Percentiles rank a stretch among this genome's conserved stretches.
These are phyloP conservation scores for Morone chrysops DNA, from an alignment of 2,113 vertebrate genomes.

Conservation along the genomic window DNA sequence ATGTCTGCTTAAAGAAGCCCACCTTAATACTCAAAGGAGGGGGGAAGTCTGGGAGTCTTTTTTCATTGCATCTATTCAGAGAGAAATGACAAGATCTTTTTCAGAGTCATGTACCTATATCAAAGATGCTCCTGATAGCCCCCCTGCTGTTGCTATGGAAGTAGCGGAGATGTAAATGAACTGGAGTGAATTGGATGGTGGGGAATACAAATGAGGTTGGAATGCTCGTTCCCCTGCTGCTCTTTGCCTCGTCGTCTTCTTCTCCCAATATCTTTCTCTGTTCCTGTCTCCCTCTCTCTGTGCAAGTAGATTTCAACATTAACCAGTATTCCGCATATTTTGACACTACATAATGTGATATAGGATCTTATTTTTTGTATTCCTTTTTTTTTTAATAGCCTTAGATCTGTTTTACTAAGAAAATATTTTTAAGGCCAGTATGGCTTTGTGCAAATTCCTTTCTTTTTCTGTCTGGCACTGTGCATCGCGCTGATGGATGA, in stretches of 20 bases:
- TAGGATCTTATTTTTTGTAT: not conserved
- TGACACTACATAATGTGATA: constrained; percentile 23
- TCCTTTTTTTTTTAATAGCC: not conserved
- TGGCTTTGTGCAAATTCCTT: not conserved
- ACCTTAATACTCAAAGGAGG: constrained; percentile 59
- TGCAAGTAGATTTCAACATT: constrained; percentile 30
- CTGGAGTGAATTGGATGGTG: constrained; percentile 88
- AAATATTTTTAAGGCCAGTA: not conserved
- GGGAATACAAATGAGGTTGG: constrained; percentile 91
- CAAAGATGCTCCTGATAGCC: constrained; percentile 91
- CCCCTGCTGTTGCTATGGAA: constrained; percentile 90
- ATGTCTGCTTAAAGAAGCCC: constrained; percentile 66
- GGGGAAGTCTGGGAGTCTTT: constrained; percentile 19
- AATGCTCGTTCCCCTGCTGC: constrained; percentile 78
- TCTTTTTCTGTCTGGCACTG: not conserved
- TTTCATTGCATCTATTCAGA: constrained; percentile 65
- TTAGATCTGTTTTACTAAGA: not conserved
- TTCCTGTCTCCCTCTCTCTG: constrained; percentile 28
- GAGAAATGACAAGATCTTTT: constrained; percentile 81
- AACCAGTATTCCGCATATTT: constrained; percentile 26
- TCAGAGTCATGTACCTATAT: constrained; percentile 85
- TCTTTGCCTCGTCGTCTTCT: constrained; percentile 59
- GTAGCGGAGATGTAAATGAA: constrained; percentile 92
- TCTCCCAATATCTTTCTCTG: constrained; percentile 41
- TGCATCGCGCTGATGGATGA: constrained; percentile 2